A percentile compares a stretch with the other conserved stretches of the same genome.
Conservation (phyloP, 2,797 vertebrate genomes). For the Adelosebastes latens region DNA sequence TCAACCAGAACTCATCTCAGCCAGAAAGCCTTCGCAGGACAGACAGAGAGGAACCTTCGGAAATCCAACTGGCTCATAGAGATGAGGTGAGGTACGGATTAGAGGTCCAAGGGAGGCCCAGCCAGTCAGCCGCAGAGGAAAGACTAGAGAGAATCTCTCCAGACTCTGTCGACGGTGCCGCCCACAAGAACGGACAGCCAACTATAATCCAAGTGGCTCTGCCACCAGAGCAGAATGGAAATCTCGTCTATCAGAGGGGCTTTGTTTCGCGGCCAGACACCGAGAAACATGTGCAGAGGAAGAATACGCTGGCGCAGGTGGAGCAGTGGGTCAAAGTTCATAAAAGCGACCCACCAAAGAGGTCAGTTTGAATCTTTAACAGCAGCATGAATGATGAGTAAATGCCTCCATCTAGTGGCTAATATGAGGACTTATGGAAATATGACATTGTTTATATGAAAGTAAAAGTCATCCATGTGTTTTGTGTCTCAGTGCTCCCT, state of each 20-base stretch:
- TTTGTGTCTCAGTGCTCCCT: conserved; percentile 65
- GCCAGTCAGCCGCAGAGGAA: conserved; percentile 65
- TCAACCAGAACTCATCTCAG: conserved; percentile 79
- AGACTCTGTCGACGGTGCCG: conserved; percentile 71
- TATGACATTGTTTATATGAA: background rate
- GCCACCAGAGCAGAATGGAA: conserved; percentile 89
- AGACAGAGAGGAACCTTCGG: conserved; percentile 77
- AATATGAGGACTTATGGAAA: background rate
- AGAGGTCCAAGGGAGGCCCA: conserved; percentile 83
- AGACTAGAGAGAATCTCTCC: conserved; percentile 85
- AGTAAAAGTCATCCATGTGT: background rate
- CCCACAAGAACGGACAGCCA: conserved; percentile 87
- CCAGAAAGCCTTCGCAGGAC: conserved; percentile 75
- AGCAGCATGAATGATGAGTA: conserved; percentile 13
- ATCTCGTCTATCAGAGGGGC: conserved; percentile 84
- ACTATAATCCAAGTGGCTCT: conserved; percentile 71
- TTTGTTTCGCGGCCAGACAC: conserved; percentile 80
- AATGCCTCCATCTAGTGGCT: conserved; percentile 74
- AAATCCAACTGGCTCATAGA: conserved; percentile 76
- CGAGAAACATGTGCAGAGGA: conserved; percentile 92
- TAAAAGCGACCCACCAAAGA: conserved; percentile 87
- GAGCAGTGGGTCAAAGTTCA: conserved; percentile 96
- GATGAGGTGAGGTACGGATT: conserved; percentile 81
- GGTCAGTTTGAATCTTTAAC: conserved; percentile 69
- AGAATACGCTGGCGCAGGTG: conserved; percentile 91